Evolutionary conservation across 2,888 invertebrate species (phyloP).

Genomic region (Xestia ashworthii): DNA sequence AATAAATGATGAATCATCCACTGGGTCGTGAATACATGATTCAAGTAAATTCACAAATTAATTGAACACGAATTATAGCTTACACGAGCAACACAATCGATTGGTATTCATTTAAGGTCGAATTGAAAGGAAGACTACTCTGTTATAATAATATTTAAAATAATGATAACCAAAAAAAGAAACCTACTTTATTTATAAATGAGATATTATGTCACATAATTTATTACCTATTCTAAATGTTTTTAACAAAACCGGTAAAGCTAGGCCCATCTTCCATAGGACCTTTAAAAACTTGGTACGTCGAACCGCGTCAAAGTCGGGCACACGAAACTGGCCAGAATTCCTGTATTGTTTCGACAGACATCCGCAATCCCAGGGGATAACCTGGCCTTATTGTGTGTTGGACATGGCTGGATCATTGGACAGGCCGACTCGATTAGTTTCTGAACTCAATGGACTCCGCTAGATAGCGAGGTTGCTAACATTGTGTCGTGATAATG

Average conservation of each 20-base stretch:
- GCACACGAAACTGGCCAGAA: slow-evolving; percentile 60
- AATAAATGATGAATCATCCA: slow-evolving; percentile 24
- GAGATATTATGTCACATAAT: neutral
- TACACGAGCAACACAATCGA: slow-evolving; percentile 14
- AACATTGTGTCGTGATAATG: slow-evolving; percentile 54
- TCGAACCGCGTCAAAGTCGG: slow-evolving; percentile 47
- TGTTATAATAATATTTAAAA: neutral
- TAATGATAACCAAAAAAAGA: neutral
- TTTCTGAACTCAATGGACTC: slow-evolving; percentile 67
- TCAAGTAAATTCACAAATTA: slow-evolving; percentile 27
- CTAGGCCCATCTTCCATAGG: neutral
- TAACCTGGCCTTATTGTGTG: slow-evolving; percentile 71
- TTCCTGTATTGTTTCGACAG: slow-evolving; percentile 71
- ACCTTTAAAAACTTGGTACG: slow-evolving; percentile 41
- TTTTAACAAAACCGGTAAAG: neutral
- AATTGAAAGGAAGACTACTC: neutral
- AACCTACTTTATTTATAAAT: neutral
- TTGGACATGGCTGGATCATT: slow-evolving; percentile 68
- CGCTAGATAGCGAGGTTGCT: slow-evolving; percentile 39
- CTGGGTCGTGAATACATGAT: slow-evolving; percentile 34
- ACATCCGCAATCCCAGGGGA: slow-evolving; percentile 69
- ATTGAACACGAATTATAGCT: slow-evolving; percentile 24
- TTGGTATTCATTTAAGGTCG: slow-evolving; percentile 12
- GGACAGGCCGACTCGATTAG: slow-evolving; percentile 71
- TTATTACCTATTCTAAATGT: neutral